phyloP scores from a whole-genome alignment of 2,797 vertebrate species.

The Manis javanica region DNA sequence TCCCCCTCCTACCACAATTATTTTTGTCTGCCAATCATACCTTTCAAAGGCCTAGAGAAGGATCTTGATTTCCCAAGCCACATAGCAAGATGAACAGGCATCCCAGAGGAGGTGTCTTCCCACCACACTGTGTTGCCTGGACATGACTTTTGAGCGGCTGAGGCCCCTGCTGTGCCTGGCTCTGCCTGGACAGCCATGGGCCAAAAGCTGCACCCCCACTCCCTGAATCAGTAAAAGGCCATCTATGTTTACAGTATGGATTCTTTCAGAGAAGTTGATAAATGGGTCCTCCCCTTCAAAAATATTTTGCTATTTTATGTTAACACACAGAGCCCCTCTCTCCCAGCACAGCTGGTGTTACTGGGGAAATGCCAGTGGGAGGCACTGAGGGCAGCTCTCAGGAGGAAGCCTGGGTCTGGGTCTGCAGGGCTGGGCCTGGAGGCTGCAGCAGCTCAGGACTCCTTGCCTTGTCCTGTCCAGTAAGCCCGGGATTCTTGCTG shows the following conservation, averaged over 20 bases:
- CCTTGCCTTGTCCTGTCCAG: background rate
- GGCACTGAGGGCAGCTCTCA: background rate
- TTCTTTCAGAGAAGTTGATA: slow-evolving; percentile 28
- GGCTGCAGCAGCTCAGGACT: background rate
- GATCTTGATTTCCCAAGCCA: background rate
- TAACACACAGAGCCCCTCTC: background rate
- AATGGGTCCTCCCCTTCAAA: background rate
- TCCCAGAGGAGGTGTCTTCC: background rate
- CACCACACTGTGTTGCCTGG: accelerated
- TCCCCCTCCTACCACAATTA: background rate
- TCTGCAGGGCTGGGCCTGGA: background rate
- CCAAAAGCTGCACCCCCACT: too few species aligned
- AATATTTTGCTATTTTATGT: background rate
- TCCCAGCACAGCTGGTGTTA: accelerated
- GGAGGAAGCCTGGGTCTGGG: background rate
- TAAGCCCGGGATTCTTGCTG: background rate
- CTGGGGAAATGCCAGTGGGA: background rate
- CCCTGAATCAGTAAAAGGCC: background rate
- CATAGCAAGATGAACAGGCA: background rate
- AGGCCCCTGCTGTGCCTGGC: background rate
- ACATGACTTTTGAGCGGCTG: accelerated
- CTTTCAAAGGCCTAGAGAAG: background rate
- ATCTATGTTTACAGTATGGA: slow-evolving; percentile 19
- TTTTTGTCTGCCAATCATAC: background rate
- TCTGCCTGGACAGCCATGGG: background rate